Evolutionary conservation across 2,113 vertebrate genomes (phyloP).

Genomic region (Chamaea fasciata): DNA sequence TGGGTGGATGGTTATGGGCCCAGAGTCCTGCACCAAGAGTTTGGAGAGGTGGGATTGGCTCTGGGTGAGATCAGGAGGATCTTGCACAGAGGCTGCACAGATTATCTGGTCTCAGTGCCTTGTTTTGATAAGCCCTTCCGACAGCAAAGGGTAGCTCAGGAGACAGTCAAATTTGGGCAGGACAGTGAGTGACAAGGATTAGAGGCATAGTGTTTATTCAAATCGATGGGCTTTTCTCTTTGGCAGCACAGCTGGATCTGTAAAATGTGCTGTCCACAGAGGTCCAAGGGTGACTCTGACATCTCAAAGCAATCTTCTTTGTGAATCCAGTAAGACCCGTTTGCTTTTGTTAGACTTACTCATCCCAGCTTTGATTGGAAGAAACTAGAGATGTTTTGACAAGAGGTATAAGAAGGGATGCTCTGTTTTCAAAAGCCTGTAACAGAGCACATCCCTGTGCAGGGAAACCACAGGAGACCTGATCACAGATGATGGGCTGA

Average conservation of each 20-base stretch:
- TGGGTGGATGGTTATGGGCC: background rate
- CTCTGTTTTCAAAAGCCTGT: background rate
- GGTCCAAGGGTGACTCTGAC: background rate
- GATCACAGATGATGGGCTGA: accelerated
- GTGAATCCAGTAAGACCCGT: background rate
- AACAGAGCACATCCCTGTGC: background rate
- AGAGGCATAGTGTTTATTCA: background rate
- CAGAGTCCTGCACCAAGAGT: accelerated
- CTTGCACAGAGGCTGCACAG: background rate
- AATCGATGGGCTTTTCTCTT: background rate
- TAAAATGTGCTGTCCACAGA: background rate
- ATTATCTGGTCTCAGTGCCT: background rate
- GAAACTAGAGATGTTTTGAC: background rate
- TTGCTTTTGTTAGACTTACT: background rate
- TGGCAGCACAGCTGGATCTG: background rate
- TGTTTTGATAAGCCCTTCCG: background rate
- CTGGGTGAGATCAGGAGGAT: background rate
- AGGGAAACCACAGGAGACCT: background rate
- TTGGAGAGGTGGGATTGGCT: background rate
- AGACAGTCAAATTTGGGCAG: background rate
- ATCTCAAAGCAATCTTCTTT: background rate
- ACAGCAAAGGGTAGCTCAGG: background rate
- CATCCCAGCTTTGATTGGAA: background rate
- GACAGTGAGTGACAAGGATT: background rate
- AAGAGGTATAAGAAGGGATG: background rate